Evolutionary conservation across 2,888 invertebrate genomes (phyloP), one percentile per base, ranked within the genome.

Genomic region (Cheilosia impressa): DNA sequence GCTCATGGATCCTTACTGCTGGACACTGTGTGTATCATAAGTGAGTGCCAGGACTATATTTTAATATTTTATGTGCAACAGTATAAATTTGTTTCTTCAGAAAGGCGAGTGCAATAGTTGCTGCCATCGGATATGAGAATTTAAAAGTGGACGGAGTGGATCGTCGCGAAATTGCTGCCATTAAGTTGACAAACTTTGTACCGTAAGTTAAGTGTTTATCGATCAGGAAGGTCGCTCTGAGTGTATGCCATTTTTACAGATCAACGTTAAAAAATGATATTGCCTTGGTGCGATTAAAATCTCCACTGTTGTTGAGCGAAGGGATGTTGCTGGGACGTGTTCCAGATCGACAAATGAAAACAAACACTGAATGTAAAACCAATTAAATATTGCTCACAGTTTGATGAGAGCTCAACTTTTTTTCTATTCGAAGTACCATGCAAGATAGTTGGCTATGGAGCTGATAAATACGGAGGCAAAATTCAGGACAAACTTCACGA

Each of bases 11-110:
- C 62, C 79, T 92, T 43, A 90, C 91, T 13, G 92, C 92, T 4
- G 92, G 90, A 1, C 92, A 92, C 84, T 92, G 92, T 66, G 87
- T 91, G 38, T 90, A 90, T 89, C 87, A 88, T 38, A 92, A 91
- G 92, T 92, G 82, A 87, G 89, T 88, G 55, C 34, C 24, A 7
- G 24, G 13, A 15, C 27, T 6, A 24, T 24, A 4, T 24, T 22
- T 22, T 2, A 22, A 10, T 15, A 55, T 6, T 73, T n/a, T 15
- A n/a, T 19, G 27, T 13, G 27, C 9, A 57, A 34, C 27, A 45
- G 47, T 22, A 7, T n/a, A 17, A 60, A 63, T 60, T 22, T 19
- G 77, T 62, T 41, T 68, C 65, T 80, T 53, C 78, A 92, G 92
- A 87, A 88, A 89, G 34, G 63, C 89, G 4, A 62, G 77, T 3